Conservation (phyloP, 2,888 invertebrate species). For the Tortrix viridana region DNA sequence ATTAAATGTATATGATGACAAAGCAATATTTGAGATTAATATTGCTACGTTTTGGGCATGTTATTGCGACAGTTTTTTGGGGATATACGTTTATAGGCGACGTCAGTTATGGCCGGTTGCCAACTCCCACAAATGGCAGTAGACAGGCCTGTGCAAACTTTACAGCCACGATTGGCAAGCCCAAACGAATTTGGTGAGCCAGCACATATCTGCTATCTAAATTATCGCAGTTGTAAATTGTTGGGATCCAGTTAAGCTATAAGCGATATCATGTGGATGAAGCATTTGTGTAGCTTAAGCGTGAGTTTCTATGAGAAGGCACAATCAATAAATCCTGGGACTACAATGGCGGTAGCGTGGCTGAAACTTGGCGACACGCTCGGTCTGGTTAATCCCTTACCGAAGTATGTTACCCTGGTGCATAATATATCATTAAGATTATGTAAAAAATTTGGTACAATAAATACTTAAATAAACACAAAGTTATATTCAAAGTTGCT, state of each 20-base stretch:
- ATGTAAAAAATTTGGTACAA: too few species aligned
- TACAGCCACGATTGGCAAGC: constrained; percentile 9
- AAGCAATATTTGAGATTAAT: too few species aligned
- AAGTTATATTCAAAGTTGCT: too few species aligned
- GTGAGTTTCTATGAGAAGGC: constrained; percentile 1
- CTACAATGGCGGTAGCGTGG: not conserved
- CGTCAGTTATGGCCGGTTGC: constrained; percentile 8
- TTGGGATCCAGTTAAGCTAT: constrained; percentile 15
- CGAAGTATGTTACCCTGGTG: not conserved
- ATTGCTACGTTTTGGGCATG: too few species aligned
- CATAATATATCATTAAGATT: not conserved
- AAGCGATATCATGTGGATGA: constrained; percentile 21
- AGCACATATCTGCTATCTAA: constrained; percentile 17
- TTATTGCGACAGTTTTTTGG: too few species aligned
- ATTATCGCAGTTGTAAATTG: constrained; percentile 30
- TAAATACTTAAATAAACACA: too few species aligned
- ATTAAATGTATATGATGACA: too few species aligned
- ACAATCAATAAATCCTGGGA: constrained; percentile 17
- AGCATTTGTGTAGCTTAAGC: constrained; percentile 23
- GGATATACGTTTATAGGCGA: not conserved
- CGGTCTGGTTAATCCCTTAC: too few species aligned
- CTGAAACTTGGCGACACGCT: not conserved
- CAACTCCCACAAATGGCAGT: constrained; percentile 9
- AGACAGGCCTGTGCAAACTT: constrained; percentile 2
- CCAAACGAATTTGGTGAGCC: constrained; percentile 5